Evolutionary conservation across 2,113 vertebrate genomes (phyloP), one percentile per base, ranked within the genome.

Genomic region (Panurus biarmicus): DNA sequence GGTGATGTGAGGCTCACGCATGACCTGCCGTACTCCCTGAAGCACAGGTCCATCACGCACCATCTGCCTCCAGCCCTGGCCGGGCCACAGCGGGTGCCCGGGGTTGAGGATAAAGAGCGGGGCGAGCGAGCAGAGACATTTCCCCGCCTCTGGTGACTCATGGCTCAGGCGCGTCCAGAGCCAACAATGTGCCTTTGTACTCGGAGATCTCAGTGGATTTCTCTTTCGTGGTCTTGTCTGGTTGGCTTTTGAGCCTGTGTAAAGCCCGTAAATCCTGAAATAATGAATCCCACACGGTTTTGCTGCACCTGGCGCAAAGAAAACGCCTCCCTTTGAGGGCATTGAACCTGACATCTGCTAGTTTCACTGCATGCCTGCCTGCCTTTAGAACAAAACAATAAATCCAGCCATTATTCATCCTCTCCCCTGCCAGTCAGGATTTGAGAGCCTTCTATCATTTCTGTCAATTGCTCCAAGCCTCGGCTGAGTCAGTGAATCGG

Each of bases 121-220:
- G 6, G 81, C 85, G 7, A 85, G 61, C 44, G 17, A 44, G 73
- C 0, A 61, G 58, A 36, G 87, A 94, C 85, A 38, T 90, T 93
- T 90, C 92, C 92, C 87, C 19, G 64, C 75, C 94, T 70, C 75
- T 71, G 79, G 94, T 95, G 96, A 96, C 82, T 96, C 96, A 96
- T 3, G 94, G 94, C 90, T 90, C 94, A 77, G 94, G 88, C 95
- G 61, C 38, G 79, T 66, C n/a, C 82, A 54, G 85, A 76, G 79
- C 90, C 92, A 51, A 95, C 95, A 96, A 90, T 84, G 83, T n/a
- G 82, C 69, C 72, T 94, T 96, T 96, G 96, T 96, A 0, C 64
- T 77, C 17, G 0, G 44, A 79, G 75, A 90, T 87, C 95, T 85
- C 90, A 61, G 61, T 85, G 87, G 90, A 83, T 95, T 96, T 93